Base-by-base conservation (phyloP, 1,140 invertebrate species). In the Drosophila ercepeae region DNA sequence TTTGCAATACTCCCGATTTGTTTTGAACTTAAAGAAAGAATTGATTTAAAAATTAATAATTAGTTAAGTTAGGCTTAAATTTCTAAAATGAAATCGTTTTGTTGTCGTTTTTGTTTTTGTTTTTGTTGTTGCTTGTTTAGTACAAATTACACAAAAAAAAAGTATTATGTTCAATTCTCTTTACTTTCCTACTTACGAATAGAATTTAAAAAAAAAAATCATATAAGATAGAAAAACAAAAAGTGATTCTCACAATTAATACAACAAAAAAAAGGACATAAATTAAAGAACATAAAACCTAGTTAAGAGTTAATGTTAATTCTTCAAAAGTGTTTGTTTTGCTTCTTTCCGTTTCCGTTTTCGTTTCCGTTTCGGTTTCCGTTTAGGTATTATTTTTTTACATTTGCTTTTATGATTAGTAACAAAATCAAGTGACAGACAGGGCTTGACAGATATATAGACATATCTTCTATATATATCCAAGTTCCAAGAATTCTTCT, bases 1-100 rank as follows among this genome's bases (percentile, higher is more conserved):
- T 71, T 83, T 83, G 79, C 79, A 83, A 83, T 83, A 84, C 79
- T 83, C 79, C 79, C 79, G 79, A 83, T 81, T 83, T 83, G 59
- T 78, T 75, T 67, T 78, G 36, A 70, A 63, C 57, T 74, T 83
- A 70, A 70, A 71, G 61, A 76, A 77, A 16, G 18, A 64, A 70
- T 64, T 64, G 58, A 41, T 49, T 61, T 60, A 60, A 67, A 34
- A 44, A 55, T 41, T 75, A 70, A 58, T 39, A 71, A 67, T 81
- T 65, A 65, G 68, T 79, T 79, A 79, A 82, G 68, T 72, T 72
- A 72, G n/a, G 18, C 49, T 72, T 75, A 83, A 54, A 52, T 52
- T 63, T 75, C 75, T 70, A 77, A 78, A 83, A 83, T 83, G 74
- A 83, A 78, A 83, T 81, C 59, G 70, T 78, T 83, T 53, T 75